Percentiles rank a stretch among this genome's conserved stretches.
Evolutionary conservation across 2,797 vertebrate genomes (phyloP).

Genomic region (Betta splendens): DNA sequence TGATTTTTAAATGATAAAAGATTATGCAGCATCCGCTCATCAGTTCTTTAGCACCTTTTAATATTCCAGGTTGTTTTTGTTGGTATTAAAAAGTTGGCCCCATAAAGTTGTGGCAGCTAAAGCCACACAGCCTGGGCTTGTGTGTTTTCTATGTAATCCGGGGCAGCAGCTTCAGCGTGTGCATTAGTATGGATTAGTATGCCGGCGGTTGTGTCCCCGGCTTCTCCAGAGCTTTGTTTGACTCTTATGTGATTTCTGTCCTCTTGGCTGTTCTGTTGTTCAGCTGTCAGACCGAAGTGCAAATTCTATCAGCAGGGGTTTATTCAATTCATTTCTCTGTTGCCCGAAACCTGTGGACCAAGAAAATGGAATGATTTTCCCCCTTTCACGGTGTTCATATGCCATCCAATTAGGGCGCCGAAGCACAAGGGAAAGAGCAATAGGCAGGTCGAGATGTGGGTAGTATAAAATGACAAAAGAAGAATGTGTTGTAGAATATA

Average conservation of each 20-base stretch:
- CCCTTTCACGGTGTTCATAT: conserved; percentile 52
- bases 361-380: conserved; percentile 64
- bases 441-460: conserved; percentile 38
- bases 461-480: conserved; percentile 39
- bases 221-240: conserved; percentile 29
- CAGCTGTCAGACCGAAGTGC: conserved; percentile 62
- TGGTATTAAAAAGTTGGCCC: conserved; percentile 23
- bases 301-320: conserved; percentile 65
- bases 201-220: conserved; percentile 5
- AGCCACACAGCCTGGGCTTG: neutral
- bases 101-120: conserved; percentile 13
- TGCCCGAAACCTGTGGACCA: conserved; percentile 59
- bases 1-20: too few species aligned
- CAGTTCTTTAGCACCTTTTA: too few species aligned
- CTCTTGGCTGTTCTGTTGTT: conserved; percentile 50
- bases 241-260: conserved; percentile 44
- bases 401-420: conserved; percentile 63
- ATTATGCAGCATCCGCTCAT: too few species aligned
- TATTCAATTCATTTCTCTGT: conserved; percentile 53
- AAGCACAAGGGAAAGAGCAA: conserved; percentile 40
- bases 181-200: conserved; percentile 46
- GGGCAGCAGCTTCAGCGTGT: conserved; percentile 22
- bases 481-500: conserved; percentile 22
- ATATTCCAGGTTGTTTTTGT: neutral
- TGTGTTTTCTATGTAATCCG: conserved; percentile 32